phyloP scores from a whole-genome alignment of 2,113 vertebrate genomes.

The Climacteris rufus region DNA sequence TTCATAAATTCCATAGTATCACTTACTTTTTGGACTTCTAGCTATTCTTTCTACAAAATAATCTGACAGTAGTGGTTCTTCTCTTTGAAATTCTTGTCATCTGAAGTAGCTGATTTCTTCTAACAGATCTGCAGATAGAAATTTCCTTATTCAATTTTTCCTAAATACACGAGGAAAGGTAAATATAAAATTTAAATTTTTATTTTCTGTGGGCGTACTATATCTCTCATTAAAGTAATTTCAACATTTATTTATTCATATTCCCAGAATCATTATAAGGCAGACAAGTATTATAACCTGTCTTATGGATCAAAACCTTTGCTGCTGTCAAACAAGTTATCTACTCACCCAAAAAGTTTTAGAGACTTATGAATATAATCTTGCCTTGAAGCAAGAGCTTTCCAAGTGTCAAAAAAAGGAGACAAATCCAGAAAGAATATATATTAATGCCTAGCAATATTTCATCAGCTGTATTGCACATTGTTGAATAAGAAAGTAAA shows the following conservation, averaged over 20 bases:
- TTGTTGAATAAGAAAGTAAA: background rate
- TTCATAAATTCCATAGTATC: background rate
- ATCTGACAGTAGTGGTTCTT: background rate
- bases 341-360: background rate
- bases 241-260: background rate
- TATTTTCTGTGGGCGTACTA: background rate
- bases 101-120: background rate
- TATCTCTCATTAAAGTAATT: background rate
- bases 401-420: background rate
- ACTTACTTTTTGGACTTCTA: background rate
- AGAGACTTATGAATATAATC: background rate
- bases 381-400: background rate
- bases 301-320: background rate
- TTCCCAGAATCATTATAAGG: background rate
- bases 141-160: background rate
- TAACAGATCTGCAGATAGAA: background rate
- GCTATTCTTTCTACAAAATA: background rate
- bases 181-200: conserved; percentile 13
- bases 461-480: background rate
- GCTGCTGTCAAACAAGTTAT: background rate
- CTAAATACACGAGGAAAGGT: background rate
- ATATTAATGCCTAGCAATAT: background rate
- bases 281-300: background rate
- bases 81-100: background rate
- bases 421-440: background rate